Conservation (phyloP, 2,888 invertebrate species). For the Alsophila aescularia region DNA sequence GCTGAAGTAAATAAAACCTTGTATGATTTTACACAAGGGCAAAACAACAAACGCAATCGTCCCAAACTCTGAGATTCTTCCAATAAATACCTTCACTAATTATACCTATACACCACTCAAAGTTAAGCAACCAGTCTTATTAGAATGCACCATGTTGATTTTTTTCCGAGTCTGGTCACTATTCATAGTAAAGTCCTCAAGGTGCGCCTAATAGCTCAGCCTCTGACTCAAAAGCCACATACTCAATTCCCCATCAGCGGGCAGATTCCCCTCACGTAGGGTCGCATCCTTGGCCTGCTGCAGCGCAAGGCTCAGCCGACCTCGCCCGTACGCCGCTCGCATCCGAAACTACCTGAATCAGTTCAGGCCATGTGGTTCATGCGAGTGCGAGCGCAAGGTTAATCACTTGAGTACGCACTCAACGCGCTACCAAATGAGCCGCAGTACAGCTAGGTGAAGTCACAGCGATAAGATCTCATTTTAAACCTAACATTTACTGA, state of each 20-base stretch:
- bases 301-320: conserved; percentile 69
- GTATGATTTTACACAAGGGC: too few relatives aligned
- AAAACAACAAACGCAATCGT: too few relatives aligned
- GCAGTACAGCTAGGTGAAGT: conserved; percentile 21
- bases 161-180: too few relatives aligned
- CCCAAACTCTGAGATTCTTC: too few relatives aligned
- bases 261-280: conserved; percentile 62
- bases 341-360: conserved; percentile 70
- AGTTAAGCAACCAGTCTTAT: too few relatives aligned
- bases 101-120: too few relatives aligned
- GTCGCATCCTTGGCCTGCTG: conserved; percentile 70
- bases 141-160: too few relatives aligned
- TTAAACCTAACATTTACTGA: not conserved
- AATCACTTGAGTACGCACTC: conserved; percentile 42
- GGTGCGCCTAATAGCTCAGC: too few relatives aligned
- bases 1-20: too few relatives aligned
- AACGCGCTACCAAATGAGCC: conserved; percentile 29
- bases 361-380: conserved; percentile 48
- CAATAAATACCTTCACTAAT: too few relatives aligned
- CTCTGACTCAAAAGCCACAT: not conserved
- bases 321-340: conserved; percentile 70
- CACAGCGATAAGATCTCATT: conserved; percentile 9
- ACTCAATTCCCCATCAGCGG: not conserved
- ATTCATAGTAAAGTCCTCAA: too few relatives aligned
- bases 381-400: conserved; percentile 55